Conservation (phyloP, 1,140 invertebrate species). For the Lepidurus packardi region DNA sequence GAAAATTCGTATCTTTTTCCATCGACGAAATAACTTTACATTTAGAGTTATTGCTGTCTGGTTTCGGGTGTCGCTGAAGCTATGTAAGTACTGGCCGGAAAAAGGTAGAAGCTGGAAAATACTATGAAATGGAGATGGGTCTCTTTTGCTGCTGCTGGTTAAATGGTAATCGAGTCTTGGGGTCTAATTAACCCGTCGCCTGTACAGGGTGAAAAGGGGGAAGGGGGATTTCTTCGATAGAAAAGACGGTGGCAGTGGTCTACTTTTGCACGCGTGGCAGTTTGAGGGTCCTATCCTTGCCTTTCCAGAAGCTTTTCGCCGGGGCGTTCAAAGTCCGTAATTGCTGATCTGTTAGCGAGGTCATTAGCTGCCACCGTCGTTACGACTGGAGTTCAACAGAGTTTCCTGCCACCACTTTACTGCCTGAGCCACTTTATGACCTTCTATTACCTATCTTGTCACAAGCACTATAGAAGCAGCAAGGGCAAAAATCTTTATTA, state of each 20-base stretch:
- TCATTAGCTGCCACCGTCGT: constrained; percentile 30
- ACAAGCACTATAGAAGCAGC: background rate
- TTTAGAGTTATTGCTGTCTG: background rate
- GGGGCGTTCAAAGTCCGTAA: constrained; percentile 26
- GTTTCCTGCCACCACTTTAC: constrained; percentile 27
- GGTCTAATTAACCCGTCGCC: background rate
- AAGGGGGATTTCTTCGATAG: background rate
- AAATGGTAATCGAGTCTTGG: constrained; percentile 18
- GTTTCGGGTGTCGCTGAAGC: background rate
- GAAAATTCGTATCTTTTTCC: background rate
- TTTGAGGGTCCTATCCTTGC: background rate
- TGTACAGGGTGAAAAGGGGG: background rate
- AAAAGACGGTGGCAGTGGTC: background rate
- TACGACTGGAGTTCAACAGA: constrained; percentile 24
- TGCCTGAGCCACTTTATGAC: constrained; percentile 22
- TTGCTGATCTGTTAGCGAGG: constrained; percentile 32
- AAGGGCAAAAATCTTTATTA: background rate
- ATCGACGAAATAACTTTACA: background rate
- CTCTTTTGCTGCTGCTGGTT: background rate
- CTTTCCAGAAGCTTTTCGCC: constrained; percentile 1
- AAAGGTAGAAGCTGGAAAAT: background rate
- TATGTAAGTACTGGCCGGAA: background rate
- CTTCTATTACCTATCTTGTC: constrained; percentile 9
- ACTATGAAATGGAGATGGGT: background rate
- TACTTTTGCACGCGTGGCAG: constrained; percentile 17